These are phyloP conservation scores for Stenotaenia linearis DNA, from an alignment of 2,888 invertebrate genomes.

Conservation along the genomic window DNA sequence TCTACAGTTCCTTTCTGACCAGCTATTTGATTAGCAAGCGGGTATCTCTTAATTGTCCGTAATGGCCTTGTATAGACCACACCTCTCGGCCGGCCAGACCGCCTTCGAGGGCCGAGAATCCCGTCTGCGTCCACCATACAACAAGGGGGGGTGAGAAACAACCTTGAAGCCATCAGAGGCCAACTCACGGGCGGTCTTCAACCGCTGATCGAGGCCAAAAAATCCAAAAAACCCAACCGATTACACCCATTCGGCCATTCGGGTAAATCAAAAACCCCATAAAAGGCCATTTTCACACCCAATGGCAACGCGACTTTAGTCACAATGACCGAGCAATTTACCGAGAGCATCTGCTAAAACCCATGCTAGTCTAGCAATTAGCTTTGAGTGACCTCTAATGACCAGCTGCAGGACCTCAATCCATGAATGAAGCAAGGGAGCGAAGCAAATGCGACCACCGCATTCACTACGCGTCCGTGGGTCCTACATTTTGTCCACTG, in stretches of 20 bases:
- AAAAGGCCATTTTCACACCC: conserved; percentile 1
- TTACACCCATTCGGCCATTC: not conserved
- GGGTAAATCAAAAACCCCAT: not conserved
- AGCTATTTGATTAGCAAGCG: conserved; percentile 26
- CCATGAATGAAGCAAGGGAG: conserved; percentile 23
- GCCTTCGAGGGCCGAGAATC: not conserved
- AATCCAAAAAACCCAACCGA: not conserved
- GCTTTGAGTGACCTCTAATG: conserved; percentile 26
- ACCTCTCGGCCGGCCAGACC: conserved; percentile 7
- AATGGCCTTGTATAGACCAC: conserved; percentile 17
- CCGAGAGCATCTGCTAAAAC: conserved; percentile 19
- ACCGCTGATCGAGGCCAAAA: not conserved
- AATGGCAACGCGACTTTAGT: not conserved
- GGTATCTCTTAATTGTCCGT: conserved; percentile 26
- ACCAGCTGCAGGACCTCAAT: conserved; percentile 18
- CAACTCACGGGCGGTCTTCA: conserved; percentile 26
- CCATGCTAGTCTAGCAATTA: conserved; percentile 24
- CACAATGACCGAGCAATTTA: conserved; percentile 7
- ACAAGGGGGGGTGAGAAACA: conserved; percentile 3
- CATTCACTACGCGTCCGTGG: not conserved
- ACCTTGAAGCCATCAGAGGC: not conserved
- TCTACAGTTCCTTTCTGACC: not conserved
- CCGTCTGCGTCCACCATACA: not conserved
- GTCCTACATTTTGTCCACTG: not conserved
- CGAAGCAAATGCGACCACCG: conserved; percentile 13